A percentile compares a stretch with the other conserved stretches of the same genome.
Conservation (phyloP, 2,113 vertebrate genomes). For the Amblyornis subalaris region DNA sequence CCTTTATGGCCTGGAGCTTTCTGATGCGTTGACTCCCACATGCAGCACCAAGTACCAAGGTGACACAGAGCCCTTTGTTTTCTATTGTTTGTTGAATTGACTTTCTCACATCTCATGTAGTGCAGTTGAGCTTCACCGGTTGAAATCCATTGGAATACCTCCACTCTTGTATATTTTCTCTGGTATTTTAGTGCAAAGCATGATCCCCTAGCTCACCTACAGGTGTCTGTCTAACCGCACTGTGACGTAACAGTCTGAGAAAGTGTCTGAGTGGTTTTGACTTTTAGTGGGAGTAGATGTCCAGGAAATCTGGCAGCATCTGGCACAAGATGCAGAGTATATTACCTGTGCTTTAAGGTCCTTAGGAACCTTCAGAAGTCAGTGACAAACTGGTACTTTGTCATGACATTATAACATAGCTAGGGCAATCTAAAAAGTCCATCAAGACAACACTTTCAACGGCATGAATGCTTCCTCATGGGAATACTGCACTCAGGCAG, state of each 20-base stretch:
- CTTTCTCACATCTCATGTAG: not conserved
- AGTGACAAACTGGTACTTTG: not conserved
- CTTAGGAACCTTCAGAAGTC: not conserved
- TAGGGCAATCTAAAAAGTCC: not conserved
- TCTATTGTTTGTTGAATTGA: not conserved
- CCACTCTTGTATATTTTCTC: not conserved
- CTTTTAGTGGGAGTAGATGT: not conserved
- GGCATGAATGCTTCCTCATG: not conserved
- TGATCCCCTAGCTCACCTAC: not conserved
- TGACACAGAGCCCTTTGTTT: not conserved
- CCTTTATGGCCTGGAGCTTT: not conserved
- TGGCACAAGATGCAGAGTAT: not conserved
- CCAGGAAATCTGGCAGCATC: not conserved
- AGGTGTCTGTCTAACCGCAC: not conserved
- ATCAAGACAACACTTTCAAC: not conserved
- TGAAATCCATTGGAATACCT: not conserved
- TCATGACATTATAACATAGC: not conserved
- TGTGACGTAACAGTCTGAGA: not conserved
- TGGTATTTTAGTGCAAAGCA: not conserved
- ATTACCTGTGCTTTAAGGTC: not conserved
- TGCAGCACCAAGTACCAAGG: not conserved
- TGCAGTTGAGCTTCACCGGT: not conserved
- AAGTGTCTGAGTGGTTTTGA: not conserved
- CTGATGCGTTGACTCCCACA: rapidly evolving
- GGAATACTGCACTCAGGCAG: not conserved